A percentile compares a stretch with the other conserved stretches of the same genome.
phyloP scores from a whole-genome alignment of 2,888 invertebrate species.

The Folsomia manolachei region DNA sequence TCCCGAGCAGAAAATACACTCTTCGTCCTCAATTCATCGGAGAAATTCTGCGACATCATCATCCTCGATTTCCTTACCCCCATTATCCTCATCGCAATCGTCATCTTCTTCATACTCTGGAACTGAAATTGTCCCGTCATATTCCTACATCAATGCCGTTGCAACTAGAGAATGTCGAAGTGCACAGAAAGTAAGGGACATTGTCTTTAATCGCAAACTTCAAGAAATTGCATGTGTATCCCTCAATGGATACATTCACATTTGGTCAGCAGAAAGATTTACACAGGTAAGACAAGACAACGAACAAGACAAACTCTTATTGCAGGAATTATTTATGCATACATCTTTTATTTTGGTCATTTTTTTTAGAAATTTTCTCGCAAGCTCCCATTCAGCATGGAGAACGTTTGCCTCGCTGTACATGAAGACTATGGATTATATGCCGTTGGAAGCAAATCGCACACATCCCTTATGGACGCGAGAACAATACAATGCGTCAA shows the following conservation, averaged over 20 bases:
- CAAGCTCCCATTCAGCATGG: constrained; percentile 80
- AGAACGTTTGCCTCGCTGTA: constrained; percentile 88
- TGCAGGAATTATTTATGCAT: no score
- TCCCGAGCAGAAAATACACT: background rate
- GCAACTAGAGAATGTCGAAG: constrained; percentile 75
- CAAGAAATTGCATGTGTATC: constrained; percentile 87
- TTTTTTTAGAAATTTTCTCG: constrained; percentile 67
- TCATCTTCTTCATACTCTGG: background rate
- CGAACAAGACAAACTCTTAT: no score
- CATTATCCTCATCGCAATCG: background rate
- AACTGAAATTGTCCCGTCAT: constrained; percentile 36
- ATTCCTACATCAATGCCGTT: constrained; percentile 63
- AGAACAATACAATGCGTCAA: constrained; percentile 73
- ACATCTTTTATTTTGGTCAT: constrained; percentile 18
- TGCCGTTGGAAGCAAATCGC: constrained; percentile 90
- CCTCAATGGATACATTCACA: constrained; percentile 88
- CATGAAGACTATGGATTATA: constrained; percentile 78
- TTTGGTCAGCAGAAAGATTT: constrained; percentile 87
- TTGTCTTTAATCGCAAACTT: constrained; percentile 80
- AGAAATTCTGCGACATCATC: constrained; percentile 4
- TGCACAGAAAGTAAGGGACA: constrained; percentile 73
- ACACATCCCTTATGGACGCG: constrained; percentile 84
- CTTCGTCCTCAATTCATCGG: constrained; percentile 9
- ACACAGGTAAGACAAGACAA: constrained; percentile 67
- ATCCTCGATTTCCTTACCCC: background rate